phyloP scores from a whole-genome alignment of 2,113 vertebrate species.

The Lasiurus cinereus region DNA sequence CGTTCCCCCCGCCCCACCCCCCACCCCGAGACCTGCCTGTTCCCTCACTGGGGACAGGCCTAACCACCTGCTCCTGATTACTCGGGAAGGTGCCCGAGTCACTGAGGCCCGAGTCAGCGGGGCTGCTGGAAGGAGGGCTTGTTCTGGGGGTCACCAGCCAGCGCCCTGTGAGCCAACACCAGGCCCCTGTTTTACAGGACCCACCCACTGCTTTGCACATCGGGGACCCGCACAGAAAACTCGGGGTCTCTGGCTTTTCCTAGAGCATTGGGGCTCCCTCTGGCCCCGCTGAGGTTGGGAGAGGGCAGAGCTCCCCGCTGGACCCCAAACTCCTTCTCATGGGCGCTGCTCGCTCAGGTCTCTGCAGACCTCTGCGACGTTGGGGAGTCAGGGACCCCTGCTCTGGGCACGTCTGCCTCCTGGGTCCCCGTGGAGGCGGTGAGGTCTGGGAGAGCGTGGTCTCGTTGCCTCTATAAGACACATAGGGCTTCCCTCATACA shows the following conservation, averaged over 20 bases:
- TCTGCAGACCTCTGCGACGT: neutral
- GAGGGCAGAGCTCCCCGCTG: neutral
- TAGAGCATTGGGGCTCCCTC: neutral
- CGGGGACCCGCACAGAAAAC: neutral
- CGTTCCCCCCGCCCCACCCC: neutral
- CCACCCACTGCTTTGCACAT: neutral
- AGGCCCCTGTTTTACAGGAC: neutral
- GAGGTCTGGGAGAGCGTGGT: neutral
- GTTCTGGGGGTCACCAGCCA: neutral
- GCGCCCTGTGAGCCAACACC: fast-evolving
- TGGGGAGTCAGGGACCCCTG: neutral
- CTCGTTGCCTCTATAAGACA: neutral
- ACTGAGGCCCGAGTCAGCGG: neutral
- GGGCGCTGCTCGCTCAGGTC: fast-evolving
- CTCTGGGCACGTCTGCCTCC: neutral
- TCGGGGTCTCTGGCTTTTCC: neutral
- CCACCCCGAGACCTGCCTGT: neutral
- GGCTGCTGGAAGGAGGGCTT: neutral
- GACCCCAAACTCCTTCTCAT: neutral
- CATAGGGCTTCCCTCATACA: fast-evolving
- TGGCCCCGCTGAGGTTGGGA: neutral
- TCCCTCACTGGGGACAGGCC: neutral
- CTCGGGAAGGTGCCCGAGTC: neutral
- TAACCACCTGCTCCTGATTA: neutral
- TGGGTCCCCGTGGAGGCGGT: fast-evolving